Base-by-base conservation (phyloP, 2,797 vertebrate genomes). In the Apodemus agrarius region DNA sequence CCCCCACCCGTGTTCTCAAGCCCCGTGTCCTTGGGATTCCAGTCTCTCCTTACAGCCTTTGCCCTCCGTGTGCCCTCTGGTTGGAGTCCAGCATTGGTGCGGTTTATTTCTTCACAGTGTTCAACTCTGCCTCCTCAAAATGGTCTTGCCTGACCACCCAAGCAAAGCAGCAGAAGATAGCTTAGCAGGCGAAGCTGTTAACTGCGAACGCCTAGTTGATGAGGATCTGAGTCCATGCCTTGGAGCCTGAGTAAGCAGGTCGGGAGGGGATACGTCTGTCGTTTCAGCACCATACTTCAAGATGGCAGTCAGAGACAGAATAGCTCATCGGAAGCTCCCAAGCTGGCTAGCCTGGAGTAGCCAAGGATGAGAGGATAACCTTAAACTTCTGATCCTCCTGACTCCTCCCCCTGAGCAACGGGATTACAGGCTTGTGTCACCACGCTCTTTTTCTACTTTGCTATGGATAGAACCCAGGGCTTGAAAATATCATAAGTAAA, bases 81-180 rank as follows among this genome's bases (percentile, higher is more conserved):
- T 57, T 90, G 34, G 34, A 57, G n/a, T 72, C 69, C 49, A 24
- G 52, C 52, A 84, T 75, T 52, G 40, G 1, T n/a, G 3, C 61
- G 10, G 34, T 22, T 78, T 31, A 4, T 93, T 95, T 88, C 78
- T 91, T 54, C 34, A 76, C 24, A 61, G 26, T 86, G 31, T 40
- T 87, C 83, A 74, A 34, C 40, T 49, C 21, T 81, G 90, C n/a
- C 59, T 93, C 74, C 7, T 61, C 65, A 96, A 31, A 86, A 86
- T 65, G 69, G 69, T 31, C 76, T 90, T 93, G 61, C 37, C 89
- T 34, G 21, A 76, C 21, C 29, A 59, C 57, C 6, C 5, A n/a
- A 65, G 29, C 81, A 17, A 74, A 57, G 10, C 65, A 87, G 49
- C 85, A 57, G 40, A 52, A 69, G 65, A n/a, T 0, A n/a, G 43